phyloP scores from a whole-genome alignment of 30 jellyfish, hydroid and myxozoan species.

The Clytia hemisphaerica region DNA sequence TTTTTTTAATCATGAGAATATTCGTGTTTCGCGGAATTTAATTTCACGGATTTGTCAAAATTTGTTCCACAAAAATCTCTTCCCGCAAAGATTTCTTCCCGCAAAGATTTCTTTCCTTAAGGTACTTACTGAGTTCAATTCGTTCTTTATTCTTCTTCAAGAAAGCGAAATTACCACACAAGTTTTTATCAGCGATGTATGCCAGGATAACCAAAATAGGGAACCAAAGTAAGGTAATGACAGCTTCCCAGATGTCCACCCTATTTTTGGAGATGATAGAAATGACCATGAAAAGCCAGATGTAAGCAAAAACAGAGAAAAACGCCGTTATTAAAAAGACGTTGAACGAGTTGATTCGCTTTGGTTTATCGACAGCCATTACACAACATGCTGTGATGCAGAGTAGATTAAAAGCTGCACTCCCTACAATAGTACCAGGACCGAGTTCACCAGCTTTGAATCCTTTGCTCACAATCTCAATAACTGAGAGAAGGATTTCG shows the following conservation, averaged over 20 bases:
- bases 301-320: slow-evolving; percentile 83
- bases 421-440: slow-evolving; percentile 97
- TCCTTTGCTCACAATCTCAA: slow-evolving; percentile 77
- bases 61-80: not conserved
- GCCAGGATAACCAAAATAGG: slow-evolving; percentile 90
- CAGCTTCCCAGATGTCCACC: slow-evolving; percentile 97
- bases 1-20: no score
- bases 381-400: slow-evolving; percentile 87
- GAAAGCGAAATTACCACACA: slow-evolving; percentile 45
- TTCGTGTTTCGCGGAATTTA: no score
- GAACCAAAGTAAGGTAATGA: slow-evolving; percentile 61
- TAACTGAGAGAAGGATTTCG: slow-evolving; percentile 85
- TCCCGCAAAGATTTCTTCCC: not conserved
- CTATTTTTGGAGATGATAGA: slow-evolving; percentile 34
- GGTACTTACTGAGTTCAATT: slow-evolving; percentile 68
- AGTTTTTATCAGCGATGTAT: slow-evolving; percentile 77
- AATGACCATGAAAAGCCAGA: slow-evolving; percentile 78
- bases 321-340: slow-evolving; percentile 78
- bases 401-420: slow-evolving; percentile 93
- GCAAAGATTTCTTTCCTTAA: not conserved
- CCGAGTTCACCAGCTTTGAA: slow-evolving; percentile 96
- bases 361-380: slow-evolving; percentile 42
- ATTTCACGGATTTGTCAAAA: no score
- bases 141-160: slow-evolving; percentile 27
- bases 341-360: slow-evolving; percentile 54